A percentile compares a stretch with the other conserved stretches of the same genome.
Conservation (phyloP, 2,888 invertebrate species). For the Tetrapedia diversipes region DNA sequence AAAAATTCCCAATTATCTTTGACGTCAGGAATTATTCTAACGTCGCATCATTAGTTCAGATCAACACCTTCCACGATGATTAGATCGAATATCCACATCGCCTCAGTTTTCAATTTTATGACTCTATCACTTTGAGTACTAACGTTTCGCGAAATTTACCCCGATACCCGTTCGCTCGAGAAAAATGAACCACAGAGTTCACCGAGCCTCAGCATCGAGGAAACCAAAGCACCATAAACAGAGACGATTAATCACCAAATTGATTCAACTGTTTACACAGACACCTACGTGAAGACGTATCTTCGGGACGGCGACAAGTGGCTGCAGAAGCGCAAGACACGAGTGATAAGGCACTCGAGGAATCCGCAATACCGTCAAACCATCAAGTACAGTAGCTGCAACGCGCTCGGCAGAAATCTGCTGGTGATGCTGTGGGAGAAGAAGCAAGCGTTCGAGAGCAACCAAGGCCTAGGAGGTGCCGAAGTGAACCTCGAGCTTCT, state of each 20-base stretch:
- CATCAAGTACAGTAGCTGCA: constrained; percentile 89
- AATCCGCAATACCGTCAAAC: constrained; percentile 95
- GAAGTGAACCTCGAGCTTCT: constrained; percentile 93
- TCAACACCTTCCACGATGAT: too few relatives aligned
- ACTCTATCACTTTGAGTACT: too few relatives aligned
- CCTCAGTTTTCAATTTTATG: too few relatives aligned
- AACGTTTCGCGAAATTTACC: too few relatives aligned
- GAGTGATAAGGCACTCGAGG: constrained; percentile 90
- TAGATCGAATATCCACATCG: too few relatives aligned
- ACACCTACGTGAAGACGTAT: constrained; percentile 97
- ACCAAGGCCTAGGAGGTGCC: constrained; percentile 90
- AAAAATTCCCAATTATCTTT: too few relatives aligned
- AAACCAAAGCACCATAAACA: neutral
- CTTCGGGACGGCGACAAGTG: constrained; percentile 94
- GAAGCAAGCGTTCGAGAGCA: constrained; percentile 94
- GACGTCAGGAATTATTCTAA: too few relatives aligned
- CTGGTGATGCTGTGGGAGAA: constrained; percentile 97
- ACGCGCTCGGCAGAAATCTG: constrained; percentile 91
- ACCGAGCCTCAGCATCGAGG: too few relatives aligned
- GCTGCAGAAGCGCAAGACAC: constrained; percentile 95
- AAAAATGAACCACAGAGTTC: too few relatives aligned
- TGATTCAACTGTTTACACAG: constrained; percentile 84
- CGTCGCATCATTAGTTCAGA: too few relatives aligned
- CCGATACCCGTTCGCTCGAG: too few relatives aligned
- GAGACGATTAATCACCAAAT: too few relatives aligned